Evolutionary conservation across 2,888 invertebrate species (phyloP).

Genomic region (Apeira syringaria): DNA sequence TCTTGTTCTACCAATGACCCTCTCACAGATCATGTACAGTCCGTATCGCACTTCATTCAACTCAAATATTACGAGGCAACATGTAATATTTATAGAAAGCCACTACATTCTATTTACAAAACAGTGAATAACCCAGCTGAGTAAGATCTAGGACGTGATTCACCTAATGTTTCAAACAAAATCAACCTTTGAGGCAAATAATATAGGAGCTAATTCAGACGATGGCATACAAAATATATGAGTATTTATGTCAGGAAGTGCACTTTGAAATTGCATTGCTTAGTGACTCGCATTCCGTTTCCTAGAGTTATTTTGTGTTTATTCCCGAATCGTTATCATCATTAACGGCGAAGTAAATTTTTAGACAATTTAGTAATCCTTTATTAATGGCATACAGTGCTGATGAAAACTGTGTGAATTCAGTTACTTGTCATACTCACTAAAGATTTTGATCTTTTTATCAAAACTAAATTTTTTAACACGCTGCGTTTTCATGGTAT

Average conservation of each 20-base stretch:
- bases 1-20: slow-evolving; percentile 12
- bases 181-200: not conserved
- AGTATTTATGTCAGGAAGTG: slow-evolving; percentile 11
- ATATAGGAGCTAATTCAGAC: not conserved
- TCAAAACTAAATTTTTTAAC: too few relatives aligned
- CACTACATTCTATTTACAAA: slow-evolving; percentile 25
- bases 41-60: slow-evolving; percentile 11
- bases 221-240: not conserved
- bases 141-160: slow-evolving; percentile 24
- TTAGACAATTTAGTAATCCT: too few relatives aligned
- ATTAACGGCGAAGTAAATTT: too few relatives aligned
- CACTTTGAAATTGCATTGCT: slow-evolving; percentile 1
- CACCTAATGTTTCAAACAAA: slow-evolving; percentile 6
- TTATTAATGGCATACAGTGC: too few relatives aligned
- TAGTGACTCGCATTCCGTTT: too few relatives aligned
- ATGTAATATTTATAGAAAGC: slow-evolving; percentile 21
- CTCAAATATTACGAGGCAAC: slow-evolving; percentile 12
- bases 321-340: too few relatives aligned
- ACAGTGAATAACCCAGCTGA: slow-evolving; percentile 25
- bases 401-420: too few relatives aligned
- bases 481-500: too few relatives aligned
- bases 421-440: too few relatives aligned
- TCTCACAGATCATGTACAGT: slow-evolving; percentile 4
- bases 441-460: too few relatives aligned
- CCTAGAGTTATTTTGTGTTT: too few relatives aligned